Conservation (phyloP, 2,797 vertebrate species). For the Echeneis naucrates region DNA sequence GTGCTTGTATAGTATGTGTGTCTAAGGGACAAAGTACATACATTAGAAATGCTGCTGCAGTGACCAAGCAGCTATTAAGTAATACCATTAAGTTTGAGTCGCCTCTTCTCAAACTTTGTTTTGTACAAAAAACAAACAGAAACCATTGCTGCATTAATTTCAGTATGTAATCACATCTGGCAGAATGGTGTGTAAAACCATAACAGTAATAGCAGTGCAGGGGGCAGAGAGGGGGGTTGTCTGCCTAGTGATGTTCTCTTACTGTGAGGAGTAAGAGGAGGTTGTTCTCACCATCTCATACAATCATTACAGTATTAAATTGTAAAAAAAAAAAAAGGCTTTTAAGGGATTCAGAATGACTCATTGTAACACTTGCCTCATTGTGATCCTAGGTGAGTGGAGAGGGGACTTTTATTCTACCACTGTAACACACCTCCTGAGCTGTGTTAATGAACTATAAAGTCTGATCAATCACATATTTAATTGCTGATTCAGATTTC, state of each 20-base stretch:
- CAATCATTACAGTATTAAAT: constrained; percentile 49
- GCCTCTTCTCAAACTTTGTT: constrained; percentile 35
- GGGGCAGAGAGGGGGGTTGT: neutral
- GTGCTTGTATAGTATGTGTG: neutral
- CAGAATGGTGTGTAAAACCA: constrained; percentile 40
- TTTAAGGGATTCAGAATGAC: constrained; percentile 42
- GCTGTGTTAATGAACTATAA: neutral
- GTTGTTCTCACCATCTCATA: constrained; percentile 35
- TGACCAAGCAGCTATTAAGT: constrained; percentile 38
- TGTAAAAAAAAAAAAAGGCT: constrained; percentile 53
- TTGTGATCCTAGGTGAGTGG: constrained; percentile 1
- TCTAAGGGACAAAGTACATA: constrained; percentile 3
- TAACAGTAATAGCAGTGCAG: constrained; percentile 48
- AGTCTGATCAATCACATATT: neutral
- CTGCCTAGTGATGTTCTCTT: constrained; percentile 26
- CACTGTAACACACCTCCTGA: neutral
- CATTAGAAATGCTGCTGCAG: constrained; percentile 31
- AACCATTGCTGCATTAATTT: constrained; percentile 9
- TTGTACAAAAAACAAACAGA: constrained; percentile 24
- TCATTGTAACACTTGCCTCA: constrained; percentile 22
- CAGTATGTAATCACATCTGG: constrained; percentile 43
- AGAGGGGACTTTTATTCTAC: constrained; percentile 17
- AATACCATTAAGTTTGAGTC: constrained; percentile 30
- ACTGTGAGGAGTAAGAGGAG: constrained; percentile 20
- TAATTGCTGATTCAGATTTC: neutral